phyloP scores from a whole-genome alignment of 1,140 invertebrate genomes.

The Oedothorax gibbosus region DNA sequence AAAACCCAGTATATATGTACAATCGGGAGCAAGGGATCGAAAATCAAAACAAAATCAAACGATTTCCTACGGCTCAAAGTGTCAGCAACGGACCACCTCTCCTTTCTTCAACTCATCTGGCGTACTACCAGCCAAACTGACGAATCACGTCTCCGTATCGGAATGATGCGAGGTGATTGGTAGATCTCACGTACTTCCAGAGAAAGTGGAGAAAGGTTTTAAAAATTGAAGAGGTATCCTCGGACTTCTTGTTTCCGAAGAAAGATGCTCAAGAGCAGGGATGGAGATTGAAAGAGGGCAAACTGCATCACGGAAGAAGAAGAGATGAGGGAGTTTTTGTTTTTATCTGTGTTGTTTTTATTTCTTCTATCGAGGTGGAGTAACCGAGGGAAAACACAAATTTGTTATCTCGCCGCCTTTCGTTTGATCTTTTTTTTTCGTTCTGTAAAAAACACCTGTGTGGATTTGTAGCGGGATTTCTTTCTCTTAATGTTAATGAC shows the following conservation, averaged over 20 bases:
- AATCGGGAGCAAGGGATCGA: no score
- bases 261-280: slow-evolving; percentile 8
- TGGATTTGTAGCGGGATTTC: no score
- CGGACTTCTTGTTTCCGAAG: slow-evolving; percentile 36
- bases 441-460: no score
- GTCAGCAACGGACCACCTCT: background rate
- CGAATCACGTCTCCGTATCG: slow-evolving; percentile 41
- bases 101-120: background rate
- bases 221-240: slow-evolving; percentile 37
- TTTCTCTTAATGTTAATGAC: no score
- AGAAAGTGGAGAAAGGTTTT: slow-evolving; percentile 42
- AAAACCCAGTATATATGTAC: no score
- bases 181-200: slow-evolving; percentile 33
- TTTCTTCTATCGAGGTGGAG: background rate
- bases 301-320: slow-evolving; percentile 31
- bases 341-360: background rate
- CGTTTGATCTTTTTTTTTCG: no score
- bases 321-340: slow-evolving; percentile 6
- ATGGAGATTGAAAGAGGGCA: slow-evolving; percentile 29
- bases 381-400: slow-evolving; percentile 33
- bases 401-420: slow-evolving; percentile 14
- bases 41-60: no score
- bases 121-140: slow-evolving; percentile 1
- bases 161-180: slow-evolving; percentile 39
- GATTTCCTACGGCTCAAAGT: background rate